phyloP scores from a whole-genome alignment of 2,113 vertebrate species.

The Carlito syrichta region DNA sequence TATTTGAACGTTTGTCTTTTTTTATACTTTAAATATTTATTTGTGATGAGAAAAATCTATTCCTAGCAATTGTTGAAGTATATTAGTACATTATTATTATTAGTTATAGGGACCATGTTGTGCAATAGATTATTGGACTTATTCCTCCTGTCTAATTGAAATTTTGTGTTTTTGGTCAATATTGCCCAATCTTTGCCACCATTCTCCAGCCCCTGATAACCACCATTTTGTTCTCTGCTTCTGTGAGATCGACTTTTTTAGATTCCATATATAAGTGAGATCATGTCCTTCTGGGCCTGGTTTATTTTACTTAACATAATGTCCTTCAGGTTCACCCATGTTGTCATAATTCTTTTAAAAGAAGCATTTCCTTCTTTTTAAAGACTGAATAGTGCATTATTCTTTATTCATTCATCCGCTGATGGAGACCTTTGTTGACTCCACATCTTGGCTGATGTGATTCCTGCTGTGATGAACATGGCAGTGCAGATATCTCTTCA shows the following conservation, averaged over 20 bases:
- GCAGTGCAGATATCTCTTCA: background rate
- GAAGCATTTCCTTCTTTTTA: background rate
- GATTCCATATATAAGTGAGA: background rate
- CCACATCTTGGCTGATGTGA: background rate
- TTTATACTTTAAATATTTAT: background rate
- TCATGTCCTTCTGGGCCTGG: background rate
- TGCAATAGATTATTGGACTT: background rate
- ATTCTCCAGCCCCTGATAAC: background rate
- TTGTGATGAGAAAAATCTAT: background rate
- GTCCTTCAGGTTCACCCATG: background rate
- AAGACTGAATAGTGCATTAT: background rate
- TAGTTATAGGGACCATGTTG: too few species aligned
- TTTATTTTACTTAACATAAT: background rate
- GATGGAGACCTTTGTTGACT: background rate
- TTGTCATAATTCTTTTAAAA: background rate
- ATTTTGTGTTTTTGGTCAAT: background rate
- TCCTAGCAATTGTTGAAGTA: background rate
- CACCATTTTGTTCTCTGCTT: background rate
- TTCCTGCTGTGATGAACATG: background rate
- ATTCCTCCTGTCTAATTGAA: background rate
- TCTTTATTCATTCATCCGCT: background rate
- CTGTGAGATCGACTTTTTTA: background rate
- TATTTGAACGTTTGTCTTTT: background rate
- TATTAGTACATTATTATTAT: background rate
- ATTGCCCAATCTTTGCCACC: background rate